phyloP scores from a whole-genome alignment of 2,113 vertebrate species.

The Strix uralensis region DNA sequence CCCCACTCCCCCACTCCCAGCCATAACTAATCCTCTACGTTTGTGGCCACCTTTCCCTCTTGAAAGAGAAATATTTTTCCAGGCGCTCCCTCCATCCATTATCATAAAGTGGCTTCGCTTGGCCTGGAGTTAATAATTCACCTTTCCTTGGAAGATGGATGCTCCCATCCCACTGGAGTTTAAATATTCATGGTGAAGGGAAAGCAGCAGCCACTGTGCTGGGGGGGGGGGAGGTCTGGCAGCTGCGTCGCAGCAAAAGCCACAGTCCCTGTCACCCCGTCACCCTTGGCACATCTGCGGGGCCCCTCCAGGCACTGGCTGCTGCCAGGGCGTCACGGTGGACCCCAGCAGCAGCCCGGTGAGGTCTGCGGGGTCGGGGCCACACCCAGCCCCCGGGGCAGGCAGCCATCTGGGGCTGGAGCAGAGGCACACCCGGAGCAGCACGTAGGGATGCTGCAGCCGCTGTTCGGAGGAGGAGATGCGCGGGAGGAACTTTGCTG shows the following conservation, averaged over 20 bases:
- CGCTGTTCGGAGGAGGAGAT: fast-evolving
- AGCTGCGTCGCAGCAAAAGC: fast-evolving
- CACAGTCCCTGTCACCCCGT: fast-evolving
- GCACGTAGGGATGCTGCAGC: not conserved
- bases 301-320: fast-evolving
- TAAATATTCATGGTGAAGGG: conserved; percentile 53
- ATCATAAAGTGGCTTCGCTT: conserved; percentile 43
- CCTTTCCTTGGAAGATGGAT: conserved; percentile 55
- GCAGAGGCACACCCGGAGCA: not conserved
- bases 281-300: fast-evolving
- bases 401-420: not conserved
- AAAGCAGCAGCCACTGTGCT: not conserved
- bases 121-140: conserved; percentile 59
- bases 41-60: not conserved
- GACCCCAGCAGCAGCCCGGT: not conserved
- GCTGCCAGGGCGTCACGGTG: not conserved
- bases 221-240: not conserved
- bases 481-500: not conserved
- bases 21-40: fast-evolving
- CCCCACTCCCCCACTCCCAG: fast-evolving
- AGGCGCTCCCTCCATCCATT: conserved; percentile 17
- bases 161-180: not conserved
- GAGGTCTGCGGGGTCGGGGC: not conserved
- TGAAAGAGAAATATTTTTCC: conserved; percentile 43
- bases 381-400: not conserved